Conservation (phyloP, 2,888 invertebrate genomes). For the Hanleya hanleyi region DNA sequence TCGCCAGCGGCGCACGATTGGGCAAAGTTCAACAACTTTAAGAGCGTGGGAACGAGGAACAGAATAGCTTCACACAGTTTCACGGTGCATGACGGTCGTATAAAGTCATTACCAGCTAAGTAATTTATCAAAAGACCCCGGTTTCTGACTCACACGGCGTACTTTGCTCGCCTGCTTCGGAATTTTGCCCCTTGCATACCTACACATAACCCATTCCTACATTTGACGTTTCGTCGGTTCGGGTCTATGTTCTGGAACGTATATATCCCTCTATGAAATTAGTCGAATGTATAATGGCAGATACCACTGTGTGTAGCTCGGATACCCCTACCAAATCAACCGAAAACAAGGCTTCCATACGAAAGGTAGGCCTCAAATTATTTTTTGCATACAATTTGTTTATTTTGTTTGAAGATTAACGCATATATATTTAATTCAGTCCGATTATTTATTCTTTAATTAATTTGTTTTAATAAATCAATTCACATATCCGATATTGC, state of each 20-base stretch:
- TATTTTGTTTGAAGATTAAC: too few relatives aligned
- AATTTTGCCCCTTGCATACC: slow-evolving; percentile 1
- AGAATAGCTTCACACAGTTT: neutral
- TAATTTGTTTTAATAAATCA: neutral
- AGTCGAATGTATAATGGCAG: too few relatives aligned
- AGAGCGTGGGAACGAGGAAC: slow-evolving; percentile 1
- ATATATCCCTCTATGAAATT: too few relatives aligned
- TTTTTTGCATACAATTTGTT: too few relatives aligned
- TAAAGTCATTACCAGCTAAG: neutral
- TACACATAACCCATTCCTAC: neutral
- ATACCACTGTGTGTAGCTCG: slow-evolving; percentile 2
- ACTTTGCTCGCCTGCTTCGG: neutral
- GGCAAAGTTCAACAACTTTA: neutral
- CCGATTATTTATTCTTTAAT: neutral
- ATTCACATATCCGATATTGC: neutral
- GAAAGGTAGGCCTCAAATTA: neutral
- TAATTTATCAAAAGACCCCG: neutral
- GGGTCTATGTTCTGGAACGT: too few relatives aligned
- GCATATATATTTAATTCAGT: neutral
- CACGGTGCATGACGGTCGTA: neutral
- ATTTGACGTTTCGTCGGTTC: neutral
- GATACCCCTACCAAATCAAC: slow-evolving; percentile 3
- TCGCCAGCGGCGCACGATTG: slow-evolving; percentile 3
- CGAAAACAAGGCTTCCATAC: neutral
- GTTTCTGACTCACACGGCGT: neutral